Evolutionary conservation across 2,113 vertebrate genomes (phyloP), one percentile per base, ranked within the genome.

Genomic region (Buteo buteo): DNA sequence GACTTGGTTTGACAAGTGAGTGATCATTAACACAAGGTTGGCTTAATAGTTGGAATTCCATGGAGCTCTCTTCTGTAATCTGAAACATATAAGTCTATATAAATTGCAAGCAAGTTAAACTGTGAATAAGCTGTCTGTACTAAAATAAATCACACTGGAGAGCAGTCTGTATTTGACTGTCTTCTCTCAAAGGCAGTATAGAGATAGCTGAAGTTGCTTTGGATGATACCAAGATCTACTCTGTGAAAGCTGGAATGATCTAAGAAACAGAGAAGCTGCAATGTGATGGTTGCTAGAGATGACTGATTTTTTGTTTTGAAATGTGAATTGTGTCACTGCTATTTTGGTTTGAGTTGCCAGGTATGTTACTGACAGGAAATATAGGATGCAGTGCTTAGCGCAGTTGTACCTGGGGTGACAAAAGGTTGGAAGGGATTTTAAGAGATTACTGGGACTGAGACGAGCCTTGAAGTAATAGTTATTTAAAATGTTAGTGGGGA

Each of bases 1-100:
- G 98, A 99, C 99, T 65, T 99, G 99, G 99, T 99, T 99, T 98
- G 99, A 99, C 96, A 99, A 99, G 99, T 99, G 98, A 98, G 99
- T 92, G 91, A 73, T 45, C 36, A 16, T 90, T 89, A 70, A 90
- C 47, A 31, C 22, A 36, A 57, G 67, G 42, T 72, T 95, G 66
- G 6, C n/a, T 64, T 92, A 82, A 36, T 50, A 66, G 26, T 29
- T 92, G 45, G 6, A 50, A 44, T 93, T 94, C 44, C 1, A 0
- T 71, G 28, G 57, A 81, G 11, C 4, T 19, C 32, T 84, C 54
- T 72, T 55, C 32, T 90, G 42, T 67, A 57, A 54, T 67, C 49
- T 85, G 73, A 82, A 85, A 61, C 21, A 7, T 40, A 6, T 57
- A 24, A 74, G 16, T 66, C 12, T 86, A 1, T 58, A 6, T 65